Percentiles rank a stretch among this genome's conserved stretches.
Conservation (phyloP, 2,888 invertebrate genomes). For the Dynastes hyllus region DNA sequence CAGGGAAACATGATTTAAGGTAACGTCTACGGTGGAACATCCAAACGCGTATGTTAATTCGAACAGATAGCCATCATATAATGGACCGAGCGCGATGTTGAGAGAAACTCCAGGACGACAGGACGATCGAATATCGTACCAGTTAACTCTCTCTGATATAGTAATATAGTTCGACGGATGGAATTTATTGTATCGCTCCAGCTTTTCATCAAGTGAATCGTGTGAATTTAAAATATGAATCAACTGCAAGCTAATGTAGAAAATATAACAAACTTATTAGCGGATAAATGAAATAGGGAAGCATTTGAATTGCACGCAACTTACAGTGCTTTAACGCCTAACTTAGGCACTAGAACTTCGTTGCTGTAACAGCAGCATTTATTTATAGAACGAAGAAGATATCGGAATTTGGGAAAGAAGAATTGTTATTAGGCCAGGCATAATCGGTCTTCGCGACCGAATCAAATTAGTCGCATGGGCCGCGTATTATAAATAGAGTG, state of each 20-base stretch:
- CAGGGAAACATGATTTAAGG: constrained; percentile 31
- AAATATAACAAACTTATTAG: too few species aligned
- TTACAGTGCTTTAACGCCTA: too few species aligned
- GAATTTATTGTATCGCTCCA: neutral
- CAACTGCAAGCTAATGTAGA: neutral
- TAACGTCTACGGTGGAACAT: neutral
- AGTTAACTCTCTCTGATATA: neutral
- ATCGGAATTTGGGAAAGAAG: too few species aligned
- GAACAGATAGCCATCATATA: constrained; percentile 18
- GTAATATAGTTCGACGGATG: neutral
- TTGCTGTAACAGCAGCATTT: too few species aligned
- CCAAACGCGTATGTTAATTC: constrained; percentile 23
- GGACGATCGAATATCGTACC: neutral
- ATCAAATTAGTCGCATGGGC: too few species aligned
- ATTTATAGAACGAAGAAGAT: too few species aligned
- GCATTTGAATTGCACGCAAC: too few species aligned
- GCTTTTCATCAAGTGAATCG: neutral
- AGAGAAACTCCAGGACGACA: neutral
- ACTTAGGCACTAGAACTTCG: too few species aligned
- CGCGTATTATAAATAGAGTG: too few species aligned
- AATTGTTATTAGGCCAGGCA: too few species aligned
- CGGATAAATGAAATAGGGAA: too few species aligned
- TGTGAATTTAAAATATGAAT: neutral
- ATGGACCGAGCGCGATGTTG: neutral
- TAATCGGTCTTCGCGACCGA: too few species aligned